These are phyloP conservation scores for Pterophyllum scalare DNA, from an alignment of 2,113 vertebrate genomes.

Conservation along the genomic window DNA sequence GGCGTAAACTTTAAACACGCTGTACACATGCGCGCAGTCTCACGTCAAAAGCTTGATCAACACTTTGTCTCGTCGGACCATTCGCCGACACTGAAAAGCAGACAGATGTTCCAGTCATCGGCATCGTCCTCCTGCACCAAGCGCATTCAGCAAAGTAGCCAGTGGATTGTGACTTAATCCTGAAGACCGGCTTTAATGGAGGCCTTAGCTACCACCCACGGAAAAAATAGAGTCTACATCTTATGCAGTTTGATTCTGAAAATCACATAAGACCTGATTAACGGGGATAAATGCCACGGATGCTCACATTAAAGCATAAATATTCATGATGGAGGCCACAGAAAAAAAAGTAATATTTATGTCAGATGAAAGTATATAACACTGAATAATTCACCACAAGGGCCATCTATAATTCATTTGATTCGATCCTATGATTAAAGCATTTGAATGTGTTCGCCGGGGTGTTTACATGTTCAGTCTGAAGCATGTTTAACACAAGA, in stretches of 20 bases:
- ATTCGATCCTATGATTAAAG: slow-evolving; percentile 83
- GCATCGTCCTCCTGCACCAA: slow-evolving; percentile 30
- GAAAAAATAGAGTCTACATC: slow-evolving; percentile 59
- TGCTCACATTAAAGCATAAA: slow-evolving; percentile 81
- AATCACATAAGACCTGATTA: slow-evolving; percentile 82
- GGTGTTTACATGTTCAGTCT: slow-evolving; percentile 78
- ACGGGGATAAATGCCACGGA: slow-evolving; percentile 79
- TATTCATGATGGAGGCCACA: slow-evolving; percentile 75
- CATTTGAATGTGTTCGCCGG: slow-evolving; percentile 74
- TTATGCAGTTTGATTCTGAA: slow-evolving; percentile 78
- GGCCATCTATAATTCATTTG: slow-evolving; percentile 81
- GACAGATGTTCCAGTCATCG: slow-evolving; percentile 19
- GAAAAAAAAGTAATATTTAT: slow-evolving; percentile 77
- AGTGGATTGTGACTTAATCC: slow-evolving; percentile 67
- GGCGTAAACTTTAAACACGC: not conserved
- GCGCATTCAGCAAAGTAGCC: slow-evolving; percentile 45
- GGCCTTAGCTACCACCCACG: slow-evolving; percentile 66
- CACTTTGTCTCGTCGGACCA: slow-evolving; percentile 9
- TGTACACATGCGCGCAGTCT: not conserved
- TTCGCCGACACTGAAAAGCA: not conserved
- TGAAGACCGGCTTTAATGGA: slow-evolving; percentile 62
- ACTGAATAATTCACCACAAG: slow-evolving; percentile 78
- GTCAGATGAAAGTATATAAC: slow-evolving; percentile 83
- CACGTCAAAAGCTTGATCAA: not conserved
- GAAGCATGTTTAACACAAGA: slow-evolving; percentile 78